Percentiles rank a stretch among this genome's conserved stretches.
Evolutionary conservation across 2,888 invertebrate genomes (phyloP).

Genomic region (Conchocele bisecta): DNA sequence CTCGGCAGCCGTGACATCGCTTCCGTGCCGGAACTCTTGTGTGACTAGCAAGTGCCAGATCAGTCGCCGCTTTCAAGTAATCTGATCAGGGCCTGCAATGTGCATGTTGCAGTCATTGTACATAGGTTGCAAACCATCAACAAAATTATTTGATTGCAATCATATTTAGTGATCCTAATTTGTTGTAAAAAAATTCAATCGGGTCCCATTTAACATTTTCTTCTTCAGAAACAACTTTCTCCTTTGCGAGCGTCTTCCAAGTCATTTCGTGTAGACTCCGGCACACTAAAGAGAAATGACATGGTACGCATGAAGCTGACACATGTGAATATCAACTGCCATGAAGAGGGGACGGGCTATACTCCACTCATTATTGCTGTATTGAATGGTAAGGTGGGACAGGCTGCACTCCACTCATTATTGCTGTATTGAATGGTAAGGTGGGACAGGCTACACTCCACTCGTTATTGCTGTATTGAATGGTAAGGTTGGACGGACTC

Average conservation of each 20-base stretch:
- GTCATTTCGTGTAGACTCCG: constrained; percentile 49
- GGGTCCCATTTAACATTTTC: too few species aligned
- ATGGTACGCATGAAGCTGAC: constrained; percentile 63
- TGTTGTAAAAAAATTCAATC: background rate
- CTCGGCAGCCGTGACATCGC: too few species aligned
- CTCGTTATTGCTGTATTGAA: constrained; percentile 68
- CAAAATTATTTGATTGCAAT: too few species aligned
- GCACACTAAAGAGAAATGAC: constrained; percentile 53
- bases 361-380: constrained; percentile 72
- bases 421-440: too few species aligned
- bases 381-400: constrained; percentile 60
- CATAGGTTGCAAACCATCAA: too few species aligned
- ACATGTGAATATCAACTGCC: constrained; percentile 69
- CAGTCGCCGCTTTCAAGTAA: too few species aligned
- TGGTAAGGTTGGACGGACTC: constrained; percentile 47
- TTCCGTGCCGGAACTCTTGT: too few species aligned
- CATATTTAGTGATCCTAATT: background rate
- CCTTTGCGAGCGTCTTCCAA: constrained; percentile 60
- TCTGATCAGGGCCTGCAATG: too few species aligned
- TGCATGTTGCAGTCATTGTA: too few species aligned
- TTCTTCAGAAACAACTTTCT: constrained; percentile 63
- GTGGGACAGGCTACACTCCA: constrained; percentile 72
- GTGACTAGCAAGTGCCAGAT: too few species aligned
- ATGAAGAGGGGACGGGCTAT: constrained; percentile 67
- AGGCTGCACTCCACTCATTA: too few species aligned